These are phyloP conservation scores for Meiosimyza platycephala DNA, from an alignment of 2,888 invertebrate genomes.

Conservation along the genomic window DNA sequence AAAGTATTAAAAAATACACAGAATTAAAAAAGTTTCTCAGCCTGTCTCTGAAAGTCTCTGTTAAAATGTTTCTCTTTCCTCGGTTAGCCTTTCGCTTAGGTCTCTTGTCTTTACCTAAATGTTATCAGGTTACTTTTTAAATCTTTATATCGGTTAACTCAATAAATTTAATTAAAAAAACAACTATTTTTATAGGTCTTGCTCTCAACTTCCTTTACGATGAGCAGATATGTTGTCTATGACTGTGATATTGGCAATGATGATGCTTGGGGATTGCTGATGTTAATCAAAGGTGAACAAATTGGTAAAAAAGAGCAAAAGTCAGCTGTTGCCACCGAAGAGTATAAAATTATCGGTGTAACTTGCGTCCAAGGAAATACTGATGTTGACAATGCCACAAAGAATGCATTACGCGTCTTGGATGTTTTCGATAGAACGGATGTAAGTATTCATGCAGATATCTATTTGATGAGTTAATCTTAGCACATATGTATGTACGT, in stretches of 20 bases:
- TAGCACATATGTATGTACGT: neutral
- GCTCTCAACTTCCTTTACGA: neutral
- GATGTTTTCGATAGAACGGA: constrained; percentile 71
- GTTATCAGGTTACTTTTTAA: too few relatives aligned
- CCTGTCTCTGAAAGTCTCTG: too few relatives aligned
- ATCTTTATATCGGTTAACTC: too few relatives aligned
- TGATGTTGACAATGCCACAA: constrained; percentile 73
- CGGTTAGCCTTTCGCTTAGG: too few relatives aligned
- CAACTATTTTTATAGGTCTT: constrained; percentile 26
- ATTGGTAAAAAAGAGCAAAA: constrained; percentile 37
- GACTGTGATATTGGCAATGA: constrained; percentile 75
- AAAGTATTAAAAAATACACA: too few relatives aligned
- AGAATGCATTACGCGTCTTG: constrained; percentile 77
- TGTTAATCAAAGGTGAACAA: constrained; percentile 70
- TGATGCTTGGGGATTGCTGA: constrained; percentile 73
- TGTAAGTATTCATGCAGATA: constrained; percentile 68
- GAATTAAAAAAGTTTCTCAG: too few relatives aligned
- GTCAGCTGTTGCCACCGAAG: constrained; percentile 16
- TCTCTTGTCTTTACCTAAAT: too few relatives aligned
- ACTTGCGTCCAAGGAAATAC: constrained; percentile 83
- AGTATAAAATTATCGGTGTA: constrained; percentile 71
- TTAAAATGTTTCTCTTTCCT: too few relatives aligned
- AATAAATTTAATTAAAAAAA: neutral
- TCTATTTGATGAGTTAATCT: neutral
- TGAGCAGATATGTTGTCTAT: constrained; percentile 66